Evolutionary conservation across 2,797 vertebrate species (phyloP).

Genomic region (Xerus rutilus): DNA sequence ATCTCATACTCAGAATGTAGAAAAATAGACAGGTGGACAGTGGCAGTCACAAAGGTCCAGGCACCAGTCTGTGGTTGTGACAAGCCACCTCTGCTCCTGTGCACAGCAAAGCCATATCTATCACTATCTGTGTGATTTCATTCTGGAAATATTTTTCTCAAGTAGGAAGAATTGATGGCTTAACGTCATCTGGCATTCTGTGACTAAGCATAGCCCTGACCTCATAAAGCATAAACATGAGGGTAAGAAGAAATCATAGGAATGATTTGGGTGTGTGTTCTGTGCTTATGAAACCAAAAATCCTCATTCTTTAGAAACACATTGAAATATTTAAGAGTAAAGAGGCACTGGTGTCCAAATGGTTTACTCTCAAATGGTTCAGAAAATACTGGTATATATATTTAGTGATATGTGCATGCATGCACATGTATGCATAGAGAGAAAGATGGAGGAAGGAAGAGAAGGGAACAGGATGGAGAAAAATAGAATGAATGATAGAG

Average conservation of each 20-base stretch:
- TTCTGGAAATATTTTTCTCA: constrained; percentile 71
- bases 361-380: not conserved
- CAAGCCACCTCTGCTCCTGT: not conserved
- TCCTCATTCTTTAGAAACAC: constrained; percentile 1
- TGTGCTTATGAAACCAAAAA: constrained; percentile 15
- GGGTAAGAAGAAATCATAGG: not conserved
- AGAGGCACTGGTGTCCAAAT: not conserved
- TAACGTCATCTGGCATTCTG: constrained; percentile 62
- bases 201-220: constrained; percentile 68
- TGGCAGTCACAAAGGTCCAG: not conserved
- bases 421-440: not conserved
- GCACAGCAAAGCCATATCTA: constrained; percentile 28
- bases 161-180: constrained; percentile 65
- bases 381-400: not conserved
- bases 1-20: not conserved
- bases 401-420: not conserved
- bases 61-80: not conserved
- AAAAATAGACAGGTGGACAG: not conserved
- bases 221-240: not conserved
- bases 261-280: not conserved
- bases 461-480: not conserved
- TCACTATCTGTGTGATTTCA: constrained; percentile 70
- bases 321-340: not conserved
- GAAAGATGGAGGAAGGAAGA: not conserved
- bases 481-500: not conserved